A percentile compares a stretch with the other conserved stretches of the same genome.
These are phyloP conservation scores for Muscicapa striata DNA, from an alignment of 2,797 vertebrate genomes.

Conservation along the genomic window DNA sequence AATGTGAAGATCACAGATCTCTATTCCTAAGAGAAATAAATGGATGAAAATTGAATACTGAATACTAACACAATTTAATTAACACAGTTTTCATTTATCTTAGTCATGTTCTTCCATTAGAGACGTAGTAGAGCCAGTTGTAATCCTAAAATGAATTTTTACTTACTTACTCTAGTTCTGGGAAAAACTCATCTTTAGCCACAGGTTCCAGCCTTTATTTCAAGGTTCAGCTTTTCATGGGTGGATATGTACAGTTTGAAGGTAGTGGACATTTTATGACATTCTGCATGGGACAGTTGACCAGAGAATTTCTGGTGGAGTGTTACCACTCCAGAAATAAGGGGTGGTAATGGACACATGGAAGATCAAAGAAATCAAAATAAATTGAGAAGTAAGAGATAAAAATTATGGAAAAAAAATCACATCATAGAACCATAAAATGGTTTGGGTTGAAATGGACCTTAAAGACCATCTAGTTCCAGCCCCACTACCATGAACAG, in stretches of 20 bases:
- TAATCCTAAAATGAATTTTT: not conserved
- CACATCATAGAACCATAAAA: not conserved
- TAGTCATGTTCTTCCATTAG: not conserved
- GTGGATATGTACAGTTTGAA: not conserved
- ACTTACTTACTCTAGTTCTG: not conserved
- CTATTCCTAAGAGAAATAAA: not conserved
- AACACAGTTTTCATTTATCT: not conserved
- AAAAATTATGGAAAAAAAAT: not conserved
- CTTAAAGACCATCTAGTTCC: not conserved
- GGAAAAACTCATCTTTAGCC: not conserved
- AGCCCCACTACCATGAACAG: rapidly evolving
- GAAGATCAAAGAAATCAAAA: not conserved
- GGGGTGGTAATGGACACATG: rapidly evolving
- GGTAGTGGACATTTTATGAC: not conserved
- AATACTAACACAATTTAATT: not conserved
- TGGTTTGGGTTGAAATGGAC: not conserved
- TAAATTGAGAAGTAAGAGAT: not conserved
- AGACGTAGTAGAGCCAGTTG: not conserved
- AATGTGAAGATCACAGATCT: not conserved
- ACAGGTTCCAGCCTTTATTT: not conserved
- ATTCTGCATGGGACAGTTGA: not conserved
- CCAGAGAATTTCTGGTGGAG: not conserved
- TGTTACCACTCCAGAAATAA: not conserved
- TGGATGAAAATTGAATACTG: not conserved
- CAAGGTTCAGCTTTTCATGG: not conserved